Evolutionary conservation across 2,113 vertebrate genomes (phyloP), one percentile per base, ranked within the genome.

Genomic region (Phainopepla nitens): DNA sequence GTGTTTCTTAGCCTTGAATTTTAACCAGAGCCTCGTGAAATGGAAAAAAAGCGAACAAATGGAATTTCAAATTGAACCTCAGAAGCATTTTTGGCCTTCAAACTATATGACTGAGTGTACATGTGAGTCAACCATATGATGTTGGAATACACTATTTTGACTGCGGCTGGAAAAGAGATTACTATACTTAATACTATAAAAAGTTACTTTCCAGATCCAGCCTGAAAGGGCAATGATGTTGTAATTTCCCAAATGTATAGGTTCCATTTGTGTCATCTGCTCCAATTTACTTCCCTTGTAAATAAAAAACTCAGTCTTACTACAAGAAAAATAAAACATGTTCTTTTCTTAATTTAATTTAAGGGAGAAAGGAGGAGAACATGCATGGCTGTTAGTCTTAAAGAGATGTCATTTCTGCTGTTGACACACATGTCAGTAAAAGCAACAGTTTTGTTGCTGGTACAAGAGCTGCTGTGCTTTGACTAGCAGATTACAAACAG

Each of bases 401-500:
- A 83, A 93, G 51, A 65, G 62, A 44, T 76, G 16, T 51, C 7
- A 0, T 82, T 94, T 95, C 66, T 57, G 4, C 41, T 88, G 45
- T 65, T 90, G 66, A 79, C 41, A 64, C 5, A 27, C 53, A 0
- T 15, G 19, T 75, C 11, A 5, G 70, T 62, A 75, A 87, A 87
- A 91, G 61, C 51, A 89, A 79, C 65, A 85, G 44, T 90, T 85
- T 56, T 79, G 66, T 82, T 94, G 49, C 65, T 71, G 41, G 41
- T 82, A 87, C 61, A 85, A 28, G 49, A 93, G n/a, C 44, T 85
- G 49, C 75, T 93, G 41, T 93, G 78, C 66, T 93, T 95, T 88
- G 73, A 85, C 75, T 85, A 94, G 57, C 79, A 93, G 82, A 75
- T 88, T 72, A 90, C 75, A 91, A 77, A 81, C 33, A 90, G 75